Evolutionary conservation across 2,113 vertebrate species (phyloP).

Genomic region (Myrmophylax atrothorax): DNA sequence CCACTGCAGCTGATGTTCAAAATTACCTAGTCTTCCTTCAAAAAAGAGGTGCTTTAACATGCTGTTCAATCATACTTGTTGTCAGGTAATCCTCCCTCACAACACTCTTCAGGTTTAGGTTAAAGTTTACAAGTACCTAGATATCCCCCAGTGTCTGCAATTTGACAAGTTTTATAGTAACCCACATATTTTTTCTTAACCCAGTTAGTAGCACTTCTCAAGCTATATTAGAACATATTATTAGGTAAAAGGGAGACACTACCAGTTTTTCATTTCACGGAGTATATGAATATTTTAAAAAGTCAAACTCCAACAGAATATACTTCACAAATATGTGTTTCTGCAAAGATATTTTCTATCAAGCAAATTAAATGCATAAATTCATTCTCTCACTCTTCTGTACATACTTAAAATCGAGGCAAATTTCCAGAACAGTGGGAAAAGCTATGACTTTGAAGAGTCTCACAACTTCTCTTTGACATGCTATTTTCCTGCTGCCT

Average conservation of each 20-base stretch:
- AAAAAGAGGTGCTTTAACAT: not conserved
- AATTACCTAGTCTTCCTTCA: not conserved
- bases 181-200: conserved; percentile 14
- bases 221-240: not conserved
- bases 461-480: not conserved
- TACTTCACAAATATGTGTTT: not conserved
- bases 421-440: not conserved
- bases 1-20: not conserved
- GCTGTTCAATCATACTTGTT: not conserved
- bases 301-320: not conserved
- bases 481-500: not conserved
- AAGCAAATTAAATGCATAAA: conserved; percentile 35
- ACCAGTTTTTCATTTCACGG: not conserved
- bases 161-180: conserved; percentile 43
- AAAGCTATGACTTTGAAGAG: not conserved
- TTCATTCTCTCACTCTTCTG: not conserved
- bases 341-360: conserved; percentile 3
- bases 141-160: not conserved
- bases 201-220: not conserved
- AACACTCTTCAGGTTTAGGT: not conserved
- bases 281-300: conserved; percentile 2
- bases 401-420: not conserved
- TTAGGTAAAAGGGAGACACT: not conserved
- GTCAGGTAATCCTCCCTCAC: not conserved
- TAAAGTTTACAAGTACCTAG: conserved; percentile 26